These are phyloP conservation scores for Prosopocoilus inquinatus DNA, from an alignment of 2,888 invertebrate genomes.

Conservation along the genomic window DNA sequence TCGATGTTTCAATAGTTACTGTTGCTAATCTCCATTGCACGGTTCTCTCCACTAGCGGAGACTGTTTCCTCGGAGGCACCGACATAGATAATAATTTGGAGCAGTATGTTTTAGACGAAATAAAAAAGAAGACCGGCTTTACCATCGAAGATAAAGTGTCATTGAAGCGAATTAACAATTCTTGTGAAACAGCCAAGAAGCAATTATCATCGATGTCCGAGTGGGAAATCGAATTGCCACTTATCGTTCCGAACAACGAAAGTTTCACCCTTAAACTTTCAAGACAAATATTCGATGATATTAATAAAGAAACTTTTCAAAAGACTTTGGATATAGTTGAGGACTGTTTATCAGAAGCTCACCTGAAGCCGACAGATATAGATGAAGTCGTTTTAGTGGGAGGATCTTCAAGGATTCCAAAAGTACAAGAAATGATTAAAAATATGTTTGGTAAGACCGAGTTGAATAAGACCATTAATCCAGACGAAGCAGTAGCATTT, in stretches of 20 bases:
- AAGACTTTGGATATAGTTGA: constrained; percentile 27
- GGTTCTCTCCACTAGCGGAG: constrained; percentile 31
- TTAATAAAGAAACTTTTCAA: constrained; percentile 23
- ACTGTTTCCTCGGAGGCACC: constrained; percentile 34
- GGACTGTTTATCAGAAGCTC: constrained; percentile 25
- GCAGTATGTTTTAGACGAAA: constrained; percentile 19
- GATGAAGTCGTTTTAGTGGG: constrained; percentile 35
- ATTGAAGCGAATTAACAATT: constrained; percentile 22
- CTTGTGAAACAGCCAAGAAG: constrained; percentile 28
- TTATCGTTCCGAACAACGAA: too few relatives aligned
- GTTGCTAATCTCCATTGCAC: constrained; percentile 19
- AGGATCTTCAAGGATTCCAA: constrained; percentile 36
- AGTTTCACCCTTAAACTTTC: constrained; percentile 13
- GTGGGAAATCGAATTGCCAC: background rate
- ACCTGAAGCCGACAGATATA: constrained; percentile 25
- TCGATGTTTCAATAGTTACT: constrained; percentile 32
- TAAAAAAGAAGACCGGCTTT: constrained; percentile 22
- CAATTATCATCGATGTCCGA: background rate
- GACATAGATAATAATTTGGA: constrained; percentile 31
- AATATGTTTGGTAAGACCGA: constrained; percentile 27
- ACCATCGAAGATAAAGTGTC: constrained; percentile 14
- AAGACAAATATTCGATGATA: constrained; percentile 30
- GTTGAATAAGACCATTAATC: constrained; percentile 29
- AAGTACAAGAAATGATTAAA: constrained; percentile 27
- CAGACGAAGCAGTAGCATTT: constrained; percentile 35